Evolutionary conservation across 2,888 invertebrate species (phyloP), one percentile per base, ranked within the genome.

Genomic region (Neoaliturus tenellus): DNA sequence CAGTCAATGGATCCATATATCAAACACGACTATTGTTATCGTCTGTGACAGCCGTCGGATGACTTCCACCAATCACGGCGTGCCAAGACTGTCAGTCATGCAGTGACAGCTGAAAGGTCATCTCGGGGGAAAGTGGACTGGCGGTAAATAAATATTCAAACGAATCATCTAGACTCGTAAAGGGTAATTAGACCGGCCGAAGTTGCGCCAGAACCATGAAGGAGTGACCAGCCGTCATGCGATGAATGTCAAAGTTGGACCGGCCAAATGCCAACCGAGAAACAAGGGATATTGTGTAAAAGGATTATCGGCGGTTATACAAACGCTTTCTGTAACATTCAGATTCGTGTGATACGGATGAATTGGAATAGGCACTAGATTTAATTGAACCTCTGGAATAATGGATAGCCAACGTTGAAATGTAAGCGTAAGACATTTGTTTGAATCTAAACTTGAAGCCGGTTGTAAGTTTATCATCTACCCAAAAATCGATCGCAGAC

Each of bases 161-260:
- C 69, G 69, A 39, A 69, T 69, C 69, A 39, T 67, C 67, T 3
- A 23, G 25, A 23, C n/a, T 58, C 25, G 58, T 58, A 58, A 51
- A 58, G n/a, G n/a, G 69, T 69, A 35, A 69, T 69, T 69, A 69
- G 20, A 69, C 23, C 6, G 1, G 23, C 20, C 1, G 17, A 31
- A 4, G 62, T 67, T 67, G 39, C 39, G 28, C 28, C 8, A 69
- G 6, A 23, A 23, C 28, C 5, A 58, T 58, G 3, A 28, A 58
- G 58, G 25, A 58, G 67, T 31, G 67, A 67, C 69, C 69, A 20
- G 28, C 33, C 31, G 25, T 28, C 28, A 31, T 31, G 2, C 14
- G 23, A 23, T 51, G 51, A 17, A 17, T 17, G 48, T 48, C 48
- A 48, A 14, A 17, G 48, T 51, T 23, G 51, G 23, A 10, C 51